Base-by-base conservation (phyloP, 2,113 vertebrate genomes). In the Xenopus laevis region DNA sequence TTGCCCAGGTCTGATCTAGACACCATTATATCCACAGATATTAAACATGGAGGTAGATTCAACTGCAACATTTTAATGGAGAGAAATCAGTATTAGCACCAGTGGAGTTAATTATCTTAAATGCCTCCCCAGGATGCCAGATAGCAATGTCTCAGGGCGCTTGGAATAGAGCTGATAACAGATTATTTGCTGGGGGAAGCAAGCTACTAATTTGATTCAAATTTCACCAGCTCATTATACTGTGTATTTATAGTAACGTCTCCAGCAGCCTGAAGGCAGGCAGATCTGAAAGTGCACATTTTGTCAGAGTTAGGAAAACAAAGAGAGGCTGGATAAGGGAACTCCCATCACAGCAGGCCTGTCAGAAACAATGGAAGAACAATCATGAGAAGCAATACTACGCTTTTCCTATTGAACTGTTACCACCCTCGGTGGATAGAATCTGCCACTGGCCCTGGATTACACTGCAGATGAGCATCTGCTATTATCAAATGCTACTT, bases 31-130 rank as follows among this genome's bases (percentile, higher is more conserved):
- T 40, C 8, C 33, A 40, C 33, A 40, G 33, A 40, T 9, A 7
- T 40, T 40, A 4, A 7, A 40, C 33, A 40, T 40, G 33, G 33
- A 40, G 33, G 33, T 40, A 40, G 0, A 4, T 40, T 7, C 33
- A 40, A 40, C 33, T 40, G 2, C 8, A 7, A 7, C 6, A 5
- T 40, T 40, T 40, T 7, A 40, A 9, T 0, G 18, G 7, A n/a
- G 4, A 55, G 53, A 55, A n/a, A 55, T 55, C 20, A n/a, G 73
- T 20, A 63, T 45, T 45, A 6, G 33, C 33, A 40, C 33, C 33
- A 40, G 46, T 70, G 46, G 59, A 45, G 11, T 18, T 82, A 83
- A 83, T 80, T 75, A 72, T 18, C 70, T 75, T n/a, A 78, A 83
- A 78, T 71, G 78, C 47, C 75, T 69, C 6, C 1, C 65, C 76